Percentiles rank a stretch among this genome's conserved stretches.
phyloP scores from a whole-genome alignment of 2,797 vertebrate genomes.

The Bradypodion ventrale region DNA sequence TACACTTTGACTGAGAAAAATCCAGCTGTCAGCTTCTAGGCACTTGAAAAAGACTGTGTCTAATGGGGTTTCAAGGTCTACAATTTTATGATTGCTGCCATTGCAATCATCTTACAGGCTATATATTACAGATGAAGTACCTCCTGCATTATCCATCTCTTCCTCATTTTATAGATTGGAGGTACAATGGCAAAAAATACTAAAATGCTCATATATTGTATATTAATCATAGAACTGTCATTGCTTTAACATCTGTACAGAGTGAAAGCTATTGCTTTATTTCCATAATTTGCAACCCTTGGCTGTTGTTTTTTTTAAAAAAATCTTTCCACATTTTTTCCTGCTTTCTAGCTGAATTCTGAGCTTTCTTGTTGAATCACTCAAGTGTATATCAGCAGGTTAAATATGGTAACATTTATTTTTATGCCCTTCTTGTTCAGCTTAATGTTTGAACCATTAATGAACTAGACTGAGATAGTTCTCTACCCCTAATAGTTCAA shows the following conservation, averaged over 20 bases:
- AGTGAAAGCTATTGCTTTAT: neutral
- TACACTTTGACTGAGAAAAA: constrained; percentile 5
- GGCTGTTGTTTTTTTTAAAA: too few species aligned
- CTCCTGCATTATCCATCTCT: neutral
- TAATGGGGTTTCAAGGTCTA: neutral
- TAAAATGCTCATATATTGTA: neutral
- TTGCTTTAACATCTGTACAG: neutral
- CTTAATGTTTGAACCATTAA: neutral
- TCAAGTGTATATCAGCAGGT: neutral
- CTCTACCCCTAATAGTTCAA: neutral
- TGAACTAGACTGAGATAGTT: neutral
- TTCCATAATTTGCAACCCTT: neutral
- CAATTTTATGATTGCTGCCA: neutral
- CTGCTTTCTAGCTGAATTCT: neutral
- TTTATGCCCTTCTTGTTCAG: neutral
- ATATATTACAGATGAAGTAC: constrained; percentile 1
- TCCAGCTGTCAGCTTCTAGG: constrained; percentile 4
- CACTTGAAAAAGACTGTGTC: constrained; percentile 3
- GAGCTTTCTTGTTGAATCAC: neutral
- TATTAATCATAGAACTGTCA: neutral
- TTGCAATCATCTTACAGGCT: neutral
- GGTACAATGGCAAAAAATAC: neutral
- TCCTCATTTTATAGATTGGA: neutral
- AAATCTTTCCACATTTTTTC: neutral
- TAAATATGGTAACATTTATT: neutral